A percentile compares a stretch with the other conserved stretches of the same genome.
Evolutionary conservation across 2,113 vertebrate genomes (phyloP).

Genomic region (Sceloporus tristichus): DNA sequence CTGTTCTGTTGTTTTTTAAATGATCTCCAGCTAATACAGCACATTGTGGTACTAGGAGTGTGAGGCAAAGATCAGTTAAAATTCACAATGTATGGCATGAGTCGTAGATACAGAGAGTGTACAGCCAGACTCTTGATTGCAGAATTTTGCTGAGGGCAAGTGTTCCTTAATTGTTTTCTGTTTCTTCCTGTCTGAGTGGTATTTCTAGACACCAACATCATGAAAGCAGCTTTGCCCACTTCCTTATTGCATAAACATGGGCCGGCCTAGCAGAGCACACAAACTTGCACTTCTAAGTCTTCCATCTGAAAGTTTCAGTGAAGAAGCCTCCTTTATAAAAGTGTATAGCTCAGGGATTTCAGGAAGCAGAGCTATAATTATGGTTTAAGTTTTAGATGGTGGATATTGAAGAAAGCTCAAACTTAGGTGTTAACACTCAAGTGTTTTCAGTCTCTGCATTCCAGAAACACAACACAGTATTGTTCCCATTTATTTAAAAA

Average conservation of each 20-base stretch:
- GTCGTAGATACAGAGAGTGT: background rate
- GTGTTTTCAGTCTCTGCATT: conserved; percentile 1
- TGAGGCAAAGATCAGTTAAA: background rate
- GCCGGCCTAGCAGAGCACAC: background rate
- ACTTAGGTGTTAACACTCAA: background rate
- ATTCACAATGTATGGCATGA: background rate
- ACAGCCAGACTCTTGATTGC: background rate
- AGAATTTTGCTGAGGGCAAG: background rate
- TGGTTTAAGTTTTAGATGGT: background rate
- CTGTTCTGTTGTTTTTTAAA: conserved; percentile 4
- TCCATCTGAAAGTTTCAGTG: background rate
- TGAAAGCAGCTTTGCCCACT: conserved; percentile 13
- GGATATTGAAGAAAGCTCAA: background rate
- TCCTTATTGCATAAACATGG: conserved; percentile 2
- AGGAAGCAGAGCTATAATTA: background rate
- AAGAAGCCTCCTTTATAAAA: background rate
- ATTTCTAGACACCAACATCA: conserved; percentile 9
- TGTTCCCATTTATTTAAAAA: background rate
- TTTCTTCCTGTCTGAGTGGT: background rate
- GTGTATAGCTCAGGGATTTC: no score
- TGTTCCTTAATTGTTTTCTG: background rate
- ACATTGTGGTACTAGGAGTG: background rate
- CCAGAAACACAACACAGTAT: background rate
- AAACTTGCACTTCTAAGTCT: background rate
- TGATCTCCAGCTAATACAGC: background rate